Evolutionary conservation across 2,888 invertebrate species (phyloP).

Genomic region (Pachycephus smyrnensis): DNA sequence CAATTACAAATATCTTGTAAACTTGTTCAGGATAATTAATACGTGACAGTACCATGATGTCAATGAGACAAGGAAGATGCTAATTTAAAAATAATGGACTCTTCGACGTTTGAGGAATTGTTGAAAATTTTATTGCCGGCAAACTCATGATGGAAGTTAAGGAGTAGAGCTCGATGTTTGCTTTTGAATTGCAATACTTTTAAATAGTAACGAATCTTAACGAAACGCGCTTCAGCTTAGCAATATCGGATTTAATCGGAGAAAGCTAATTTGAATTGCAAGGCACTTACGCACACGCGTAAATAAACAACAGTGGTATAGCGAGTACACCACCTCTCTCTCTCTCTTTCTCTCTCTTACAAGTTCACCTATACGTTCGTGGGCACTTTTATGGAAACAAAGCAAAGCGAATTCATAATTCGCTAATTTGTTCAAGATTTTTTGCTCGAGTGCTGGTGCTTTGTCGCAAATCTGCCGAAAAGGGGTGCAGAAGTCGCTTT

Average conservation of each 20-base stretch:
- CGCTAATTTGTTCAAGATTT: slow-evolving; percentile 60
- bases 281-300: slow-evolving; percentile 48
- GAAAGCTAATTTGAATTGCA: slow-evolving; percentile 60
- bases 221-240: background rate
- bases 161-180: background rate
- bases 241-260: slow-evolving; percentile 38
- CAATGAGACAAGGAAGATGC: background rate
- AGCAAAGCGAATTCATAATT: slow-evolving; percentile 57
- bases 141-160: background rate
- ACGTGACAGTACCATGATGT: background rate
- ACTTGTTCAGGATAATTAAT: background rate
- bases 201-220: background rate
- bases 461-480: slow-evolving; percentile 35
- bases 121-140: background rate
- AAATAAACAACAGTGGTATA: slow-evolving; percentile 40
- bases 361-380: slow-evolving; percentile 23
- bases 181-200: background rate
- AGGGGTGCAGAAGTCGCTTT: slow-evolving; percentile 42
- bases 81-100: background rate
- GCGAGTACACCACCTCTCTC: slow-evolving; percentile 26
- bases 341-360: too few species aligned
- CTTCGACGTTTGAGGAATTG: background rate
- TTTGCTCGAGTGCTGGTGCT: slow-evolving; percentile 48
- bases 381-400: slow-evolving; percentile 49
- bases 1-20: background rate